phyloP scores from a whole-genome alignment of 92 coral and sea anemone species.

The Actinostola sp. region DNA sequence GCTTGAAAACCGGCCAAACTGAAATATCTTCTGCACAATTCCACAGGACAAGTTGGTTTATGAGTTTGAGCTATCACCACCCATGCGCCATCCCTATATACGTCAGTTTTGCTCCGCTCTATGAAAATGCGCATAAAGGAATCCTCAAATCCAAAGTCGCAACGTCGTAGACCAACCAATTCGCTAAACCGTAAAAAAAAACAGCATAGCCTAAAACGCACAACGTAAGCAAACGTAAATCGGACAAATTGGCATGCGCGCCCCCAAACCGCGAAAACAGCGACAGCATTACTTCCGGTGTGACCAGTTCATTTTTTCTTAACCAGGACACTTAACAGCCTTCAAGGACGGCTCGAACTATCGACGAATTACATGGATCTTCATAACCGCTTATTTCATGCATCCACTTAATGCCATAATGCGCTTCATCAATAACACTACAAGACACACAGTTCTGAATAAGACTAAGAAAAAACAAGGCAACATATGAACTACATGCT shows the following conservation, averaged over 20 bases:
- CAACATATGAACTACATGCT: neutral
- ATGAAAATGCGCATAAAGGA: slow-evolving; percentile 9
- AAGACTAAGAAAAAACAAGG: slow-evolving; percentile 1
- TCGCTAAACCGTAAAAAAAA: slow-evolving; percentile 14
- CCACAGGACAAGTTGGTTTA: neutral
- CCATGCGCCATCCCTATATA: slow-evolving; percentile 34
- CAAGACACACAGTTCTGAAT: slow-evolving; percentile 12
- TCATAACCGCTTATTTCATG: slow-evolving; percentile 32
- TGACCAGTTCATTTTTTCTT: slow-evolving; percentile 52
- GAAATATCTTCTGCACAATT: neutral
- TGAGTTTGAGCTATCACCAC: slow-evolving; percentile 8
- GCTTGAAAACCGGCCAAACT: neutral
- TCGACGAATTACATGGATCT: slow-evolving; percentile 27
- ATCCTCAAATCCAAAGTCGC: slow-evolving; percentile 7
- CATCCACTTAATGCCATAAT: slow-evolving; percentile 33
- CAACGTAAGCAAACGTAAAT: slow-evolving; percentile 18
- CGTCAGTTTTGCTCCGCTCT: slow-evolving; percentile 24
- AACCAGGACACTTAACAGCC: slow-evolving; percentile 40
- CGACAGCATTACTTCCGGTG: slow-evolving; percentile 35
- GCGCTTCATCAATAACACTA: slow-evolving; percentile 22
- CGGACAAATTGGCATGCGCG: slow-evolving; percentile 27
- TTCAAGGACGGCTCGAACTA: slow-evolving; percentile 17
- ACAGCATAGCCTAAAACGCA: slow-evolving; percentile 11
- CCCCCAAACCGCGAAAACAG: slow-evolving; percentile 21
- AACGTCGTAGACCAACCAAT: slow-evolving; percentile 16